These are phyloP conservation scores for Oreochromis mossambicus DNA, from an alignment of 2,797 vertebrate species.

Conservation along the genomic window DNA sequence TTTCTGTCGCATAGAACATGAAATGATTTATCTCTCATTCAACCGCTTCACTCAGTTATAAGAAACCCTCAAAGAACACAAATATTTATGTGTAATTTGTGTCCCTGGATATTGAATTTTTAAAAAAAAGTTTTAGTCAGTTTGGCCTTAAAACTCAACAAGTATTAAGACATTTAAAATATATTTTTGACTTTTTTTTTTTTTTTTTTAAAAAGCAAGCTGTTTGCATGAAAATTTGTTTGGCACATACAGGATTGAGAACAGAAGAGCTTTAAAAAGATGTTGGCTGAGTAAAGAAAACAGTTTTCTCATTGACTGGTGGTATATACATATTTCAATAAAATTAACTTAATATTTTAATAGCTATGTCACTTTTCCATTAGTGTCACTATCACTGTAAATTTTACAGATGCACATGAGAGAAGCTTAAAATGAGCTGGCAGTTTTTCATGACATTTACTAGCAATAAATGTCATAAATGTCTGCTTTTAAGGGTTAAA, in stretches of 20 bases:
- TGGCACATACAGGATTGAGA: neutral
- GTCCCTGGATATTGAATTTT: neutral
- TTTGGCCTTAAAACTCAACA: neutral
- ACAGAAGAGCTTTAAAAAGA: neutral
- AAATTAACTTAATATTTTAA: neutral
- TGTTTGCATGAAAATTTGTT: neutral
- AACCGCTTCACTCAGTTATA: neutral
- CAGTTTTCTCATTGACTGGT: neutral
- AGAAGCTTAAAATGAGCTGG: neutral
- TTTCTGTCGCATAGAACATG: too few species aligned
- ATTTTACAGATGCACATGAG: neutral
- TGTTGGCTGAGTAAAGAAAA: neutral
- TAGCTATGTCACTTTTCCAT: neutral
- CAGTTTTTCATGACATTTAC: neutral
- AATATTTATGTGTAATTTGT: neutral
- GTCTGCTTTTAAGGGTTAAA: neutral
- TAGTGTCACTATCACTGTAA: neutral
- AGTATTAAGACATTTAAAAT: neutral
- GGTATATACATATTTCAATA: neutral
- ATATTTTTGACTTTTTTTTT: neutral
- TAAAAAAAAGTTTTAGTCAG: neutral
- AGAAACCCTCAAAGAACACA: neutral
- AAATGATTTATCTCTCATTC: neutral
- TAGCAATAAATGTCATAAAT: neutral
- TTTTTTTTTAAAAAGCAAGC: neutral